phyloP scores from a whole-genome alignment of 2,888 invertebrate species.

The Orthosia gracilis region DNA sequence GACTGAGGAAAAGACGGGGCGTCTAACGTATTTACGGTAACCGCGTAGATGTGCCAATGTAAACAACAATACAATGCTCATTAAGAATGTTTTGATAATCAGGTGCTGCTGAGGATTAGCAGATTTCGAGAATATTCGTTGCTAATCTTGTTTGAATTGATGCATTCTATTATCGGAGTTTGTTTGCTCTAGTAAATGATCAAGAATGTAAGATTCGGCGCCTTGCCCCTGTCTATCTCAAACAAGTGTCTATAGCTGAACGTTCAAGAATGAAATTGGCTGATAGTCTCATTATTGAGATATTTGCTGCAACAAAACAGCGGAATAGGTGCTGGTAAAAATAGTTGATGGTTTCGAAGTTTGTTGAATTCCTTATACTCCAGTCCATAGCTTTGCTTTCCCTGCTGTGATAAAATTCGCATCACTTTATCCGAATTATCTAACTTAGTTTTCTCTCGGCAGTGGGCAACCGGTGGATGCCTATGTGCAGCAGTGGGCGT shows the following conservation, averaged over 20 bases:
- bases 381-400: no score
- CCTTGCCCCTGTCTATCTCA: neutral
- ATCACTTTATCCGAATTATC: no score
- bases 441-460: no score
- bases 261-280: neutral
- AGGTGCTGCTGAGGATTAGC: constrained; percentile 25
- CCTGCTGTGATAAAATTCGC: no score
- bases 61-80: constrained; percentile 38
- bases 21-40: constrained; percentile 38
- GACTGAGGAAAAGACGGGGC: constrained; percentile 28
- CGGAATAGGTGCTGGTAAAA: no score
- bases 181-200: constrained; percentile 19
- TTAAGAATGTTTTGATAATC: constrained; percentile 30
- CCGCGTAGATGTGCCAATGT: constrained; percentile 29
- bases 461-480: no score
- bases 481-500: no score
- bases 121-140: constrained; percentile 40
- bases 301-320: no score
- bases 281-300: no score
- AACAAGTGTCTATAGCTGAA: neutral
- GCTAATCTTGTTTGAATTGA: constrained; percentile 23
- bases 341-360: no score
- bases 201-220: constrained; percentile 2
- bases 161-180: constrained; percentile 27
- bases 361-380: no score